phyloP scores from a whole-genome alignment of 2,113 vertebrate species.

The Semnornis frantzii region DNA sequence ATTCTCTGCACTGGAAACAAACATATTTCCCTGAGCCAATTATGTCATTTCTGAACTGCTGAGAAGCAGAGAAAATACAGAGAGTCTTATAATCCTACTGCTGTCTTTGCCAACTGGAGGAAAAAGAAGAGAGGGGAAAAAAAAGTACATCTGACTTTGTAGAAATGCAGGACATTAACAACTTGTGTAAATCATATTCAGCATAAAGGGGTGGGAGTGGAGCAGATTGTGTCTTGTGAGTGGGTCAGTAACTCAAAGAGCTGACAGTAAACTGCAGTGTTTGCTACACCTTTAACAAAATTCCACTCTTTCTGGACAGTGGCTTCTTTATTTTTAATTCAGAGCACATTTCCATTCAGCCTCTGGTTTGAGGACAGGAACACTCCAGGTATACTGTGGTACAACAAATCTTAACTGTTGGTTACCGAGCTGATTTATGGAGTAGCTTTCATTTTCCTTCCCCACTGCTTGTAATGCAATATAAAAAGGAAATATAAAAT shows the following conservation, averaged over 20 bases:
- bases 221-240: not conserved
- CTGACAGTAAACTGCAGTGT: not conserved
- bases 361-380: slow-evolving; percentile 48
- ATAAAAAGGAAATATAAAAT: slow-evolving; percentile 68
- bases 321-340: slow-evolving; percentile 55
- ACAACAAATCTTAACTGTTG: not conserved
- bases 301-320: not conserved
- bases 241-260: not conserved
- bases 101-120: not conserved
- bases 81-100: not conserved
- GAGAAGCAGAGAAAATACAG: not conserved
- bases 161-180: not conserved
- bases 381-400: not conserved
- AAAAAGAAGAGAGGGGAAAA: not conserved
- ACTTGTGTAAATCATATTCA: not conserved
- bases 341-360: slow-evolving; percentile 13
- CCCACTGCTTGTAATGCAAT: slow-evolving; percentile 31
- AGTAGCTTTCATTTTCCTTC: slow-evolving; percentile 46
- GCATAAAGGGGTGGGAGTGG: not conserved
- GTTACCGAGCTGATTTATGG: slow-evolving; percentile 59
- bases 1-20: not conserved
- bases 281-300: not conserved
- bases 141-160: not conserved
- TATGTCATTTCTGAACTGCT: not conserved
- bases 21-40: not conserved